Percentiles rank a stretch among this genome's conserved stretches.
Evolutionary conservation across 2,113 vertebrate genomes (phyloP).

Genomic region (Paratilapia polleni): DNA sequence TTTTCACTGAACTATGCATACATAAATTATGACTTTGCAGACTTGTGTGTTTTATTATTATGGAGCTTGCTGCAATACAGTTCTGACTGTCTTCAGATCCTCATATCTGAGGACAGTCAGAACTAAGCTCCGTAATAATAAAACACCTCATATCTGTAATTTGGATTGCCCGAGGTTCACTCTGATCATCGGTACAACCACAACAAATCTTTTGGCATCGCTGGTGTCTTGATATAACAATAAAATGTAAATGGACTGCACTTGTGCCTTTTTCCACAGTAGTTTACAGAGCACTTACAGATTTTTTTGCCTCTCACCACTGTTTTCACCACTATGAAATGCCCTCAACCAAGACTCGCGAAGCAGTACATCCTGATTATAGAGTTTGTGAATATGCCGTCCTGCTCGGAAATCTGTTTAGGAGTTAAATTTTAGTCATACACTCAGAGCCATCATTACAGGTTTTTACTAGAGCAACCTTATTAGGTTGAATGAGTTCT

Average conservation of each 20-base stretch:
- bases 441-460: not conserved
- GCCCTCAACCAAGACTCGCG: too few relatives aligned
- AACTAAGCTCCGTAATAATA: too few relatives aligned
- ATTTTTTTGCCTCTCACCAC: not conserved
- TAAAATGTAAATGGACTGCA: not conserved
- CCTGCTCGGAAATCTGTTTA: too few relatives aligned
- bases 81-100: too few relatives aligned
- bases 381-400: too few relatives aligned
- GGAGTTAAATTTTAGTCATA: too few relatives aligned
- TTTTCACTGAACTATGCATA: not conserved
- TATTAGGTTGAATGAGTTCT: too few relatives aligned
- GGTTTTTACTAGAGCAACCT: not conserved
- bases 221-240: not conserved
- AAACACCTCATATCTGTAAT: not conserved
- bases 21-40: conserved; percentile 15
- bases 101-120: too few relatives aligned
- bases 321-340: too few relatives aligned
- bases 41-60: not conserved
- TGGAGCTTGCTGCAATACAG: too few relatives aligned
- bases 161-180: not conserved
- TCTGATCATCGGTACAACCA: not conserved
- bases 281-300: not conserved
- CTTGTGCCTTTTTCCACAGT: not conserved
- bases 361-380: too few relatives aligned
- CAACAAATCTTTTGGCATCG: not conserved